Evolutionary conservation across 2,113 vertebrate genomes (phyloP), one percentile per base, ranked within the genome.

Genomic region (Pelecanoides urinatrix): DNA sequence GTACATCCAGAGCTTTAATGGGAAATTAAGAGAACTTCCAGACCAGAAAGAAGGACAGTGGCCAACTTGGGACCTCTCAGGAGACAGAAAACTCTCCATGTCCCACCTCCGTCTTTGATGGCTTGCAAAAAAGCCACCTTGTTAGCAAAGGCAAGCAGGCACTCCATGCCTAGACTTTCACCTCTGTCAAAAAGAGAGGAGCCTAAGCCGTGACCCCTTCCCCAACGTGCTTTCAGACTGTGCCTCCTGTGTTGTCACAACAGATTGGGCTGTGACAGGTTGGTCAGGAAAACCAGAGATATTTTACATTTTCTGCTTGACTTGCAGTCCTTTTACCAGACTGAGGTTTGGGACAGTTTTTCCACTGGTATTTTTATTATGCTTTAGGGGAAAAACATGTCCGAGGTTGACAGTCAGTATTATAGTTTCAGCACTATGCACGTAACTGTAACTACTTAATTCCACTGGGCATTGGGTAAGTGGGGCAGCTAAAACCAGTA

Each of bases 361-460:
- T 88, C 81, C 44, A 40, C 45, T 32, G 45, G 27, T 92, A 81
- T 91, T 96, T 90, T 94, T 92, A 75, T 90, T 77, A 88, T 38
- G 58, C 76, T 84, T 94, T 87, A 73, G 83, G 52, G 92, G 86
- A 78, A 94, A 94, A 96, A 91, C 59, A 94, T 66, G 86, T 75
- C 77, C 1, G 16, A 76, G 80, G 73, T 38, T 92, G 88, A 91
- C 86, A 75, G 68, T 92, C 30, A 42, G 73, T 67, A 49, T 77
- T 90, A 90, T 52, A 74, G 52, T 89, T 96, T 86, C 90, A 85
- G 70, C 71, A 30, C 76, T 71, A 63, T 45, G 86, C 65, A 79
- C 44, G 82, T 93, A 89, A 94, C 91, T 95, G 95, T 94, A 95
- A 94, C 90, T 92, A 36, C 77, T 92, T 80, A 95, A 89, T 94